These are phyloP conservation scores for Phylloscopus collybita DNA, from an alignment of 2,797 vertebrate species.

Conservation along the genomic window DNA sequence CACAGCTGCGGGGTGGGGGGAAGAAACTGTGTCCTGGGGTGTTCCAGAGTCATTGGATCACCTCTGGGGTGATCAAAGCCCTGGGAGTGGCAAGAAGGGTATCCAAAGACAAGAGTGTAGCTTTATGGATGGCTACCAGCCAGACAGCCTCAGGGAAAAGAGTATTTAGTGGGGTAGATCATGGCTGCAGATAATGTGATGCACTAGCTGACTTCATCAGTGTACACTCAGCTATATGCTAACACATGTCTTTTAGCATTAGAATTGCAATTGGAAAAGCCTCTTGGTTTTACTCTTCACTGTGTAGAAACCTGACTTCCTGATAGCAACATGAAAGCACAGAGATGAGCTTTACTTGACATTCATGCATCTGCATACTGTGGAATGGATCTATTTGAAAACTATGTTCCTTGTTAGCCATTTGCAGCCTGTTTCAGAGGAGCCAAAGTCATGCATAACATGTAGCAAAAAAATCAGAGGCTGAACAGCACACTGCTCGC, in stretches of 20 bases:
- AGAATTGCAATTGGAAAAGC: neutral
- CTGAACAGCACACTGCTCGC: neutral
- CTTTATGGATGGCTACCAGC: neutral
- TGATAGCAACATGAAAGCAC: neutral
- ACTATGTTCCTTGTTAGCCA: neutral
- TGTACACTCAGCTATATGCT: neutral
- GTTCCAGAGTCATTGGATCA: neutral
- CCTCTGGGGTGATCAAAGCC: neutral
- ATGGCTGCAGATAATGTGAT: neutral
- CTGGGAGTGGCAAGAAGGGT: neutral
- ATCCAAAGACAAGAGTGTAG: neutral
- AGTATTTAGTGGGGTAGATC: neutral
- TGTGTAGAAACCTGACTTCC: neutral
- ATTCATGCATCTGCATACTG: neutral
- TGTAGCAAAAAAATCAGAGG: neutral
- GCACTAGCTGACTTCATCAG: neutral
- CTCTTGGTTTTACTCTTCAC: neutral
- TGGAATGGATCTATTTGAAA: neutral
- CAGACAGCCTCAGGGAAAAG: neutral
- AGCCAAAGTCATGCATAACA: neutral
- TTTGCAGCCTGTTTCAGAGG: neutral
- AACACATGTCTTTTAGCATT: neutral
- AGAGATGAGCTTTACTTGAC: neutral
- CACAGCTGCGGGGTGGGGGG: neutral
- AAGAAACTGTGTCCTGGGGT: neutral